Conservation (phyloP, 1,140 invertebrate species). For the Chlorops oryzae region DNA sequence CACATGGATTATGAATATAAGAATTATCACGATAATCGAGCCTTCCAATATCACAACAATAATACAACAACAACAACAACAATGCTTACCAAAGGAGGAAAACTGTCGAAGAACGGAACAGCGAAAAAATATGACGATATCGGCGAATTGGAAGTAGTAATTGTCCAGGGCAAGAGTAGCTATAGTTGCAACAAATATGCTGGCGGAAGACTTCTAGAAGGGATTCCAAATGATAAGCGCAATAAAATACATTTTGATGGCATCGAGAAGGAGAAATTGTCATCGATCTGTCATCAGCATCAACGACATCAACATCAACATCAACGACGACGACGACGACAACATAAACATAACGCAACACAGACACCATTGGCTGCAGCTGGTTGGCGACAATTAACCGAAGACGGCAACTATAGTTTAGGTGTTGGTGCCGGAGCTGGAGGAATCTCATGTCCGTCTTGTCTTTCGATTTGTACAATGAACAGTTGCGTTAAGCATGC, state of each 20-base stretch:
- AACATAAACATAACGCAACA: constrained; percentile 44
- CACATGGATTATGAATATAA: constrained; percentile 21
- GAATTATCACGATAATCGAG: constrained; percentile 43
- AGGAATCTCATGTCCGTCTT: no score
- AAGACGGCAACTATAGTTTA: no score
- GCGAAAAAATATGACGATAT: neutral
- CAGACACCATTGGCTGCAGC: constrained; percentile 24
- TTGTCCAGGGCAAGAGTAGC: constrained; percentile 17
- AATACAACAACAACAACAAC: constrained; percentile 30
- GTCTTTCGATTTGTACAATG: no score
- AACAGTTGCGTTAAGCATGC: no score
- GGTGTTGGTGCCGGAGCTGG: no score
- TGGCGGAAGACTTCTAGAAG: constrained; percentile 26
- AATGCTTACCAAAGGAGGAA: no score
- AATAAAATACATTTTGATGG: neutral
- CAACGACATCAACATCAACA: constrained; percentile 10
- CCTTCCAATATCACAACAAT: constrained; percentile 36
- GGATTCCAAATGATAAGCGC: constrained; percentile 12
- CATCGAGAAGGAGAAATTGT: no score
- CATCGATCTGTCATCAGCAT: neutral
- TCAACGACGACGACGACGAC: constrained; percentile 23
- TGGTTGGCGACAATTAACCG: no score
- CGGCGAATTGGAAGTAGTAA: constrained; percentile 9
- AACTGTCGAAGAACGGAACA: neutral
- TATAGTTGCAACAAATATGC: constrained; percentile 15